Conservation (phyloP, 2,113 vertebrate genomes). For the Solenodon paradoxus region DNA sequence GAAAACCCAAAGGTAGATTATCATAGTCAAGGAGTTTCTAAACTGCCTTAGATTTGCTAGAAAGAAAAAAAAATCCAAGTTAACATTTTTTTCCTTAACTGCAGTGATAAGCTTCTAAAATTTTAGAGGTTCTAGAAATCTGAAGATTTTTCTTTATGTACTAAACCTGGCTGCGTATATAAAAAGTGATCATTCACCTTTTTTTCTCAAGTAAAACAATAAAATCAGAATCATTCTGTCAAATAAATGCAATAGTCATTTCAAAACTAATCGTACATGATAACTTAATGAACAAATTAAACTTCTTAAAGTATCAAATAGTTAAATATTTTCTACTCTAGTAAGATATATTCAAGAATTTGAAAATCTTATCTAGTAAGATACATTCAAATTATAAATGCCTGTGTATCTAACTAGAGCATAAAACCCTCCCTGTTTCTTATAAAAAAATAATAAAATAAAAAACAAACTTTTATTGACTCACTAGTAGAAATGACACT, state of each 20-base stretch:
- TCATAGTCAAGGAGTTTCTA: conserved; percentile 11
- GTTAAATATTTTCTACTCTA: not conserved
- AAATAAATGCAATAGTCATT: not conserved
- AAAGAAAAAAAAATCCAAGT: not conserved
- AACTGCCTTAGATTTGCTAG: conserved; percentile 15
- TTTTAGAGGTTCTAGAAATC: conserved; percentile 59
- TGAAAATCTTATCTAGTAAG: not conserved
- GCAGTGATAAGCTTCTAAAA: conserved; percentile 48
- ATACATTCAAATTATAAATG: not conserved
- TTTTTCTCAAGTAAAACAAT: conserved; percentile 46
- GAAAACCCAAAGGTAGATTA: not conserved
- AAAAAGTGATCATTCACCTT: not conserved
- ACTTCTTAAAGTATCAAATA: not conserved
- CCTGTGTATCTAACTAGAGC: not conserved
- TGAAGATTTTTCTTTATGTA: conserved; percentile 57
- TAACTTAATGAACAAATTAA: conserved; percentile 3
- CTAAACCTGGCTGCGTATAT: conserved; percentile 29
- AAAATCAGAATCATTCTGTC: conserved; percentile 25
- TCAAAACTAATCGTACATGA: conserved; percentile 17
- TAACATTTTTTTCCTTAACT: conserved; percentile 3
- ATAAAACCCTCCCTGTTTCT: not conserved
- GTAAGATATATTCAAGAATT: too few relatives aligned
- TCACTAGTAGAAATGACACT: not conserved
- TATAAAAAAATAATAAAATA: conserved; percentile 1
- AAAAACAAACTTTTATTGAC: conserved; percentile 32